Evolutionary conservation across 2,113 vertebrate species (phyloP).

Genomic region (Salvelinus fontinalis): DNA sequence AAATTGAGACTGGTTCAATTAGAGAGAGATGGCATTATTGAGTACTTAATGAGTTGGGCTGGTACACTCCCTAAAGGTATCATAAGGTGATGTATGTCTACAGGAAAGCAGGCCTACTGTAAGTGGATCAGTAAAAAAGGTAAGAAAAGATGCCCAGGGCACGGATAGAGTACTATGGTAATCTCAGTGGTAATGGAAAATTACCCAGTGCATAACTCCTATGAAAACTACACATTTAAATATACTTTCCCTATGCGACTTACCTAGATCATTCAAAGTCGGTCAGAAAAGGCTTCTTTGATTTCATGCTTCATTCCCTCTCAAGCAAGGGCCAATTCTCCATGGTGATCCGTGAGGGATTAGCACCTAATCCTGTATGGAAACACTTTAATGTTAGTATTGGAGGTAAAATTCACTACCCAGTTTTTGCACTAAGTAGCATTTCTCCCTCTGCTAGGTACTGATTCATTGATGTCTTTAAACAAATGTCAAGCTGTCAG

Average conservation of each 20-base stretch:
- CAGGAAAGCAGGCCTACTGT: conserved; percentile 33
- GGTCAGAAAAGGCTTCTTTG: conserved; percentile 6
- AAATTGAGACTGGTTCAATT: conserved; percentile 63
- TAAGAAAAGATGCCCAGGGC: background rate
- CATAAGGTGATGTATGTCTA: conserved; percentile 44
- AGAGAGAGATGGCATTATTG: conserved; percentile 61
- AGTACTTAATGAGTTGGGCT: conserved; percentile 62
- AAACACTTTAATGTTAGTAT: conserved; percentile 20
- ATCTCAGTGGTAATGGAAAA: conserved; percentile 43
- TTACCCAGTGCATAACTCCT: conserved; percentile 27
- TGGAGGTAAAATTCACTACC: background rate
- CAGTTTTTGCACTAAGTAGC: conserved; percentile 4
- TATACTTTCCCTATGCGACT: background rate
- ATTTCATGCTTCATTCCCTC: conserved; percentile 29
- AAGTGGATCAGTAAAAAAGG: conserved; percentile 46
- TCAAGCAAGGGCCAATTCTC: conserved; percentile 10
- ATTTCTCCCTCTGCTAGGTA: conserved; percentile 1
- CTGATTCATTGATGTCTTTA: conserved; percentile 1
- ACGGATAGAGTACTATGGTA: background rate
- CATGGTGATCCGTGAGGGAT: conserved; percentile 22
- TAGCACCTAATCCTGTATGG: conserved; percentile 25
- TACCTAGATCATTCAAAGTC: conserved; percentile 14
- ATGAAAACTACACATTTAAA: conserved; percentile 10
- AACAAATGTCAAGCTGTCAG: background rate
- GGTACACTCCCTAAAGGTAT: conserved; percentile 57